These are phyloP conservation scores for Discoglossus pictus DNA, from an alignment of 2,797 vertebrate genomes.

Conservation along the genomic window DNA sequence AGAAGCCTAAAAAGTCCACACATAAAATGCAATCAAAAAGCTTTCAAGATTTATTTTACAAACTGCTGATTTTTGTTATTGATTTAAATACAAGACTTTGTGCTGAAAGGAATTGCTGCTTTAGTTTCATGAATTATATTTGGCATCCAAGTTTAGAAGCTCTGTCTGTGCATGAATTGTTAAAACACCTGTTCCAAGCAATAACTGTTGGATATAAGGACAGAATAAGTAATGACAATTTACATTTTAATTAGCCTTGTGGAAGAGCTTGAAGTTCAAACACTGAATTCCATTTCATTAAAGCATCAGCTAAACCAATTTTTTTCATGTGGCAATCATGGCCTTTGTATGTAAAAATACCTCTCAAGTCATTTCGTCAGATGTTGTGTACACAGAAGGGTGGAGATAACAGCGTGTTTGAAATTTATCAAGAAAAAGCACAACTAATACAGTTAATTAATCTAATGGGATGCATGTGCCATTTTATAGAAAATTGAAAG, in stretches of 20 bases:
- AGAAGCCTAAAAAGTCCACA: too few relatives aligned
- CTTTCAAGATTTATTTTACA: slow-evolving; percentile 7
- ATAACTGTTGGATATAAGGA: slow-evolving; percentile 49
- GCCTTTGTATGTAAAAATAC: slow-evolving; percentile 28
- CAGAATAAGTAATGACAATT: slow-evolving; percentile 51
- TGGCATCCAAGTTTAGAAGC: slow-evolving; percentile 29
- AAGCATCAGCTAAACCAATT: slow-evolving; percentile 27
- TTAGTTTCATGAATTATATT: slow-evolving; percentile 39
- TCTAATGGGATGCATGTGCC: slow-evolving; percentile 20
- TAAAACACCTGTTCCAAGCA: slow-evolving; percentile 53
- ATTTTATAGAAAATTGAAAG: slow-evolving; percentile 1
- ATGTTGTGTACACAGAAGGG: slow-evolving; percentile 18
- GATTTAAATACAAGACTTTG: slow-evolving; percentile 31
- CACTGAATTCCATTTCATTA: slow-evolving; percentile 43
- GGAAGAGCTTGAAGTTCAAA: slow-evolving; percentile 48
- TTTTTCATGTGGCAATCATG: slow-evolving; percentile 39
- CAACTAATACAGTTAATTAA: slow-evolving; percentile 7
- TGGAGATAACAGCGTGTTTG: slow-evolving; percentile 11
- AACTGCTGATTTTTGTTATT: slow-evolving; percentile 22
- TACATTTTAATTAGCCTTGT: slow-evolving; percentile 53
- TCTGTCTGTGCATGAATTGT: slow-evolving; percentile 49
- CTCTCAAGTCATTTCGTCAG: background rate
- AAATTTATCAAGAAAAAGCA: slow-evolving; percentile 21
- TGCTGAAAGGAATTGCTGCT: slow-evolving; percentile 18
- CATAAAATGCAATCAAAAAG: too few relatives aligned